Evolutionary conservation across 2,888 invertebrate genomes (phyloP).

Genomic region (Lasioglossum leucozonium): DNA sequence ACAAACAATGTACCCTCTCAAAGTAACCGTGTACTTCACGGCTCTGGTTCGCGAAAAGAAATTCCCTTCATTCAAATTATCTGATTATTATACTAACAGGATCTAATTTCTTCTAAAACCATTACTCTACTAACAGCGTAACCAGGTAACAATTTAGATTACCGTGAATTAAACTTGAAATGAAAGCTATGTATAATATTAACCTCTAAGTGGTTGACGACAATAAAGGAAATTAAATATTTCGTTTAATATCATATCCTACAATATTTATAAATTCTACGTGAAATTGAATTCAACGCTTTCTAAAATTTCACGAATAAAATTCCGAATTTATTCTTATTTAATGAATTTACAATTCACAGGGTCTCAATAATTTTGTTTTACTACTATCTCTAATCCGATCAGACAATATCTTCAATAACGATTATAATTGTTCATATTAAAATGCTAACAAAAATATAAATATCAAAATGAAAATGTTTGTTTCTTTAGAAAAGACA

Average conservation of each 20-base stretch:
- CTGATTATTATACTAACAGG: neutral
- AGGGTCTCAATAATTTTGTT: neutral
- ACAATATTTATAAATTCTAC: neutral
- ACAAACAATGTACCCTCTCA: neutral
- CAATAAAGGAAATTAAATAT: neutral
- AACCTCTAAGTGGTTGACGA: neutral
- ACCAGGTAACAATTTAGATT: neutral
- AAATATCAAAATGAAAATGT: neutral
- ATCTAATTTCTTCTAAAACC: neutral
- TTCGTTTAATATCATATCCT: neutral
- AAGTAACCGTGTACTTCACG: neutral
- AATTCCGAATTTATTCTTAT: no score
- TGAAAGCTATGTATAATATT: neutral
- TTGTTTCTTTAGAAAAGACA: neutral
- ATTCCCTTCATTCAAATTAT: neutral
- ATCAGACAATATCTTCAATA: neutral
- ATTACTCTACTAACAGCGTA: neutral
- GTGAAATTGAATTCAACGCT: neutral
- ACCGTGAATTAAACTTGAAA: neutral
- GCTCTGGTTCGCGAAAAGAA: neutral
- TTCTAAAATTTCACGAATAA: no score
- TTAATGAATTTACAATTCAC: neutral
- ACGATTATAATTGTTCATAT: no score
- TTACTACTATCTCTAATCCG: neutral
- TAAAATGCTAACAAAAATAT: neutral